Evolutionary conservation across 1,140 invertebrate genomes (phyloP), one percentile per base, ranked within the genome.

Genomic region (Odontomachus brunneus): DNA sequence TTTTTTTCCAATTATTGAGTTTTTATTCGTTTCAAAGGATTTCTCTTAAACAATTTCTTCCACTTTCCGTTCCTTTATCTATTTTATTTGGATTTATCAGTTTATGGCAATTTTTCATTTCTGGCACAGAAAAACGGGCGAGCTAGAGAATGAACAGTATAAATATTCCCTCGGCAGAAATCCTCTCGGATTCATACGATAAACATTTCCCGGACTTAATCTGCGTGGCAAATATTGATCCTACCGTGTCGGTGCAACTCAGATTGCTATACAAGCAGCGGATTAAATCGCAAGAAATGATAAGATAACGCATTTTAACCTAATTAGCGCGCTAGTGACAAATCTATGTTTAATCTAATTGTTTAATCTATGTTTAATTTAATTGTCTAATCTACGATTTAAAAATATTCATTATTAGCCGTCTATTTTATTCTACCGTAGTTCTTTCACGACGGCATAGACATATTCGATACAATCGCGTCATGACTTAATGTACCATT

Each of bases 151-250:
- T 29, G 49, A 71, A 55, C 33, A 11, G 26, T 26, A n/a, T n/a
- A 67, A 53, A 69, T 78, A 57, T n/a, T n/a, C 3, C 5, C 17
- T 65, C 15, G 22, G 29, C 12, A 65, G 22, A 78, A 78, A 78
- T 69, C 63, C 51, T 69, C 55, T 78, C 19, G 26, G 63, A 67
- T 67, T 55, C 49, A 49, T 24, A 81, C 15, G 69, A 73, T 48
- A 73, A 81, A 81, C n/a, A 81, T 74, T 81, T 62, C 55, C 53
- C 38, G 24, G n/a, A 51, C 53, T 81, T 81, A 73, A 81, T 73
- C 38, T 49, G 15, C n/a, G 15, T 73, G 51, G 44, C 67, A 73
- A 81, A 81, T 81, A 81, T 81, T 81, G 78, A 73, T 81, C 59
- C 38, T 81, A 73, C 59, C 67, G 26, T 81, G 48, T 38, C 24